These are phyloP conservation scores for Globodera rostochiensis DNA, from an alignment of 1,140 invertebrate genomes.

Conservation along the genomic window DNA sequence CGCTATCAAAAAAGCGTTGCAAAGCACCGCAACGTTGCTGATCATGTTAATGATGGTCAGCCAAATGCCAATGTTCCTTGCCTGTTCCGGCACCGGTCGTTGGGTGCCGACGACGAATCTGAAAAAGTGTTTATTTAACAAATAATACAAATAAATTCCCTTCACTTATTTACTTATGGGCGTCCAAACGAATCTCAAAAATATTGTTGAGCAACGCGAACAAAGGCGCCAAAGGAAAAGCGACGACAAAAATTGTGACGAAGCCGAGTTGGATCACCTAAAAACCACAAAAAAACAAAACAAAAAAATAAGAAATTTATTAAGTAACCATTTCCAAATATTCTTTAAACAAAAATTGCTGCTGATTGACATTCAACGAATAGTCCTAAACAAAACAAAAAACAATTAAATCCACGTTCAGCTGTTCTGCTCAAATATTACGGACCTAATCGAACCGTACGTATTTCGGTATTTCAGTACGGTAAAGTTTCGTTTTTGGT, in stretches of 20 bases:
- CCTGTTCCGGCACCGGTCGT: slow-evolving; percentile 76
- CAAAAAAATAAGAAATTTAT: slow-evolving; percentile 15
- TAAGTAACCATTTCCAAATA: slow-evolving; percentile 90
- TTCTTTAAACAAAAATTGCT: slow-evolving; percentile 88
- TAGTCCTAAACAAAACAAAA: slow-evolving; percentile 72
- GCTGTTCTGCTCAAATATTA: no score
- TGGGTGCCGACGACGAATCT: slow-evolving; percentile 76
- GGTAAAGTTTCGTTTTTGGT: no score
- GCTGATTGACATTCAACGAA: slow-evolving; percentile 78
- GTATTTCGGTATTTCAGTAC: no score
- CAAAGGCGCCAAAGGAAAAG: slow-evolving; percentile 80
- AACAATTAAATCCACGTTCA: background rate
- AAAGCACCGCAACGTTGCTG: slow-evolving; percentile 85
- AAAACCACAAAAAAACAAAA: slow-evolving; percentile 44
- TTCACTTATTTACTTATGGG: slow-evolving; percentile 71
- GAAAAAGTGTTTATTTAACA: background rate
- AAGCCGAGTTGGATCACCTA: slow-evolving; percentile 83
- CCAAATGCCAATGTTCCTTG: slow-evolving; percentile 80
- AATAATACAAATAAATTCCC: background rate
- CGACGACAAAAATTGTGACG: slow-evolving; percentile 82
- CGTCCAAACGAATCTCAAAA: slow-evolving; percentile 80
- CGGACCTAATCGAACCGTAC: no score
- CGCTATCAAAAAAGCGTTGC: slow-evolving; percentile 95
- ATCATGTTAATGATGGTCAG: slow-evolving; percentile 79
- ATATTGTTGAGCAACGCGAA: slow-evolving; percentile 82